Evolutionary conservation across 2,888 invertebrate genomes (phyloP), one percentile per base, ranked within the genome.

Genomic region (Andrena trimmerana): DNA sequence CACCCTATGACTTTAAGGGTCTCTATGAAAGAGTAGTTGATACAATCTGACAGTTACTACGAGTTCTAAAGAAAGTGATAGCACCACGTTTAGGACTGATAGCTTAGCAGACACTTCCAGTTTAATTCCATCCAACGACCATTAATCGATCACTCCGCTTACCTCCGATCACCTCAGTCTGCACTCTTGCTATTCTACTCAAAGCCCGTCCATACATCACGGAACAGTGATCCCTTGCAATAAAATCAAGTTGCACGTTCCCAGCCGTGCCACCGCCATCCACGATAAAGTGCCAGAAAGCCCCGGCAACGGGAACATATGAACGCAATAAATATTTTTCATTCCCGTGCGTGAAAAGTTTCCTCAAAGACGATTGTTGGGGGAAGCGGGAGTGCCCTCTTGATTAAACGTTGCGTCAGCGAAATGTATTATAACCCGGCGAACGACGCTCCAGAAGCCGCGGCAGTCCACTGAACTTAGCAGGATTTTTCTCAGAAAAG

Each of bases 361-460:
- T 71, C 29, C 50, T 62, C 67, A 70, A 80, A 81, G 81, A 48
- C 68, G 42, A 5, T 31, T 33, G 48, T 36, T n/a, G 20, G 27
- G 27, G 36, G 20, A 29, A 24, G 65, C 62, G 42, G 42, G 71
- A 57, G 52, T 52, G 29, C 50, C 69, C 33, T 42, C 70, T 78
- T 74, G 77, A 83, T 83, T 86, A 86, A 86, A 86, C 80, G 86
- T 71, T 70, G 81, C 78, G 67, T 59, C 71, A 29, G 67, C 67
- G 63, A 77, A 74, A 79, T 76, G 85, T 69, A 72, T 87, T 85
- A 83, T 85, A 81, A 83, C 42, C 81, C 66, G 60, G 27, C 31
- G 83, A 73, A 63, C 68, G 66, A 63, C 60, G 74, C 48, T 74
- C 63, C 78, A 76, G 71, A 77, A 83, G 42, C 83, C 57, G 73